Conservation (phyloP, 1,140 invertebrate species). For the Drosophila mayri region DNA sequence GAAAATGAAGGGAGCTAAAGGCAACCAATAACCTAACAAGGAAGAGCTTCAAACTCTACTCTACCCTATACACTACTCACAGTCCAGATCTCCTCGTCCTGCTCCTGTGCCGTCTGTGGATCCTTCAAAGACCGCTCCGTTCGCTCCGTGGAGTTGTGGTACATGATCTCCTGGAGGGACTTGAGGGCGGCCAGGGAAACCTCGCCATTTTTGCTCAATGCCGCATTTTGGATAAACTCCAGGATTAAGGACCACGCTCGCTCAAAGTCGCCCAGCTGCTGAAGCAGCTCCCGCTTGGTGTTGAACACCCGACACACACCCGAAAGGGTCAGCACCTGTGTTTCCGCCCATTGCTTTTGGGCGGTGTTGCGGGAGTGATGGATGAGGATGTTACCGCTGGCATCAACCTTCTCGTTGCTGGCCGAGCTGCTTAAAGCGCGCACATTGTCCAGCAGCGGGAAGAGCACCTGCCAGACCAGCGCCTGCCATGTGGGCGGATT, state of each 20-base stretch:
- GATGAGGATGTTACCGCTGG: slow-evolving; percentile 97
- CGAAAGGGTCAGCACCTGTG: slow-evolving; percentile 90
- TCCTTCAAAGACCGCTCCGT: slow-evolving; percentile 73
- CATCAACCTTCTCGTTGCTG: slow-evolving; percentile 96
- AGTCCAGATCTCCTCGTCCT: slow-evolving; percentile 90
- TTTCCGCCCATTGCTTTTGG: slow-evolving; percentile 99
- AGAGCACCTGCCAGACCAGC: slow-evolving; percentile 96
- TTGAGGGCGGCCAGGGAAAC: slow-evolving; percentile 97
- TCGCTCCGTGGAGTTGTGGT: slow-evolving; percentile 80
- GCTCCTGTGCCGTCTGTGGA: slow-evolving; percentile 66
- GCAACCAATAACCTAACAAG: slow-evolving; percentile 2
- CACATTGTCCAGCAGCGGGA: slow-evolving; percentile 97
- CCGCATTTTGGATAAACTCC: slow-evolving; percentile 97
- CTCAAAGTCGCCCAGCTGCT: slow-evolving; percentile 95
- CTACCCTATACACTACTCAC: slow-evolving; percentile 71
- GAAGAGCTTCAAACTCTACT: neutral
- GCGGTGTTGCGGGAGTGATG: slow-evolving; percentile 99
- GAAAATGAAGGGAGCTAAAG: no score
- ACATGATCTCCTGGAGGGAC: slow-evolving; percentile 97
- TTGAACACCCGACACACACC: slow-evolving; percentile 92
- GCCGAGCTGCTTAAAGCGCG: slow-evolving; percentile 95
- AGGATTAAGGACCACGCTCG: slow-evolving; percentile 96
- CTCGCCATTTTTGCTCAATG: slow-evolving; percentile 96
- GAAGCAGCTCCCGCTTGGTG: slow-evolving; percentile 93
- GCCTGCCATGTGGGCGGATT: slow-evolving; percentile 96